Conservation (phyloP, 2,113 vertebrate species). For the Pseudorectes ferrugineus region DNA sequence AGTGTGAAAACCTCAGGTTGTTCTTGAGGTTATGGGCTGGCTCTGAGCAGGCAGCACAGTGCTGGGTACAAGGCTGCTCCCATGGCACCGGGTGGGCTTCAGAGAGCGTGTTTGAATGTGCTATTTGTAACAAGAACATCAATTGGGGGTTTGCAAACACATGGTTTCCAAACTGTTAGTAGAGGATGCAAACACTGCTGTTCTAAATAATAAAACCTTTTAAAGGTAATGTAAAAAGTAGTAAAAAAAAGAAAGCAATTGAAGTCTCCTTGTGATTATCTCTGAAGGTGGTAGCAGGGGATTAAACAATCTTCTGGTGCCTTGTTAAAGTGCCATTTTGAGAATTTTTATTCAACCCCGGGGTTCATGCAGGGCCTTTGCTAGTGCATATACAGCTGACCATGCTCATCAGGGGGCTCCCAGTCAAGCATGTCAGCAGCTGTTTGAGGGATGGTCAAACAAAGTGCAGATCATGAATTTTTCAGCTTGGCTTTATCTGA, state of each 20-base stretch:
- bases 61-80: background rate
- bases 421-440: background rate
- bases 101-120: fast-evolving
- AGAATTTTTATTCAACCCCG: background rate
- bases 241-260: background rate
- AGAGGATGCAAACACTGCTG: background rate
- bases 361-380: background rate
- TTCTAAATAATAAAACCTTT: background rate
- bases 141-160: background rate
- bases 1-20: background rate
- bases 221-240: background rate
- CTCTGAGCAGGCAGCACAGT: background rate
- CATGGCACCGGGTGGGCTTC: fast-evolving
- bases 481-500: background rate
- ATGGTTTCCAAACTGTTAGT: background rate
- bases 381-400: background rate
- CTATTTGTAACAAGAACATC: background rate
- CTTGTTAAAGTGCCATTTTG: background rate
- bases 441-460: background rate
- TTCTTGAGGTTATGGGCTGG: background rate
- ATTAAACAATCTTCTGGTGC: background rate
- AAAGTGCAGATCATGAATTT: background rate
- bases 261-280: background rate
- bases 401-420: background rate
- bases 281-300: background rate